Evolutionary conservation across 1,140 invertebrate species (phyloP), one percentile per base, ranked within the genome.

Genomic region (Hormaphis cornu): DNA sequence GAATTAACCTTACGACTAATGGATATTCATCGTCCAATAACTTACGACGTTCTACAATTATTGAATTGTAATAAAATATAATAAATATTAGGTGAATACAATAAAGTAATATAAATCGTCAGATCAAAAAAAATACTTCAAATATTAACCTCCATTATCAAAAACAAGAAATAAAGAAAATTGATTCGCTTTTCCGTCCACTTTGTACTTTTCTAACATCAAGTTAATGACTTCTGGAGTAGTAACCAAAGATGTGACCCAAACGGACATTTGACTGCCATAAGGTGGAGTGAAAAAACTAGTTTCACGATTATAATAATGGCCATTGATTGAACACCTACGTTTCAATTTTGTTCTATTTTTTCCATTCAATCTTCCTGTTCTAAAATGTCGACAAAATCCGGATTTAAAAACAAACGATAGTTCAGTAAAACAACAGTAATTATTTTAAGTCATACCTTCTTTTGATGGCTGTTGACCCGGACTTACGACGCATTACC

Each of bases 231-330:
- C 89, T 76, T 92, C 88, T 70, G 85, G 83, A 22, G 88, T 88
- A 71, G 85, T 89, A 35, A 91, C 87, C 69, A 90, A 79, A 69
- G 88, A 91, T 8, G 89, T 87, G 0, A 91, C 87, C 85, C 87
- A 92, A 1, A 93, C 90, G 72, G 87, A 90, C 81, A 90, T 91
- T 73, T 89, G 86, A 73, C 88, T 91, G 18, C 89, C 90, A 75
- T 89, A 83, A 0, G 89, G 89, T 1, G 90, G 90, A 4, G 89
- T 92, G 74, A 93, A 93, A 71, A 91, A 89, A 75, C 88, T 90
- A 0, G 90, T 93, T 81, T 93, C 89, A 61, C 89, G 83, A 77
- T 93, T 89, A 75, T 93, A 93, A 77, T 88, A 91, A 77, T 93
- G 90, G 1, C 90, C 90, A 77, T 93, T 93, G 33, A 93, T 93